Percentiles rank a stretch among this genome's conserved stretches.
phyloP scores from a whole-genome alignment of 2,797 vertebrate genomes.

The Cyclopterus lumpus region DNA sequence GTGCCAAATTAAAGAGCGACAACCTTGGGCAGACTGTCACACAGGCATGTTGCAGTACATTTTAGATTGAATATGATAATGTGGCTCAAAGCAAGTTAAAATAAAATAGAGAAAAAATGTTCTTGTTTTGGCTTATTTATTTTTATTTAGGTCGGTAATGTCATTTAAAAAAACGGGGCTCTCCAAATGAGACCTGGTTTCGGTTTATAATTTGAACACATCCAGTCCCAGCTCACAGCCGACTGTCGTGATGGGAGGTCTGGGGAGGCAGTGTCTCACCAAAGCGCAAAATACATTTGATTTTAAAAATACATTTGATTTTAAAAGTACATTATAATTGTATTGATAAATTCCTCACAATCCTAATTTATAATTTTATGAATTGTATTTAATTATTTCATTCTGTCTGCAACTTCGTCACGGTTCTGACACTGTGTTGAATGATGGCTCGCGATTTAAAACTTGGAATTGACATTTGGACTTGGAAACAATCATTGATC shows the following conservation, averaged over 20 bases:
- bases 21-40: slow-evolving; percentile 67
- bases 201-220: background rate
- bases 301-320: background rate
- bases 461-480: background rate
- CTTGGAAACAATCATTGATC: background rate
- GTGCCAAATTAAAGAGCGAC: slow-evolving; percentile 75
- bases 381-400: background rate
- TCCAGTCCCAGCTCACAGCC: background rate
- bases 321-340: background rate
- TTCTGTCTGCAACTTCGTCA: background rate
- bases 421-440: background rate
- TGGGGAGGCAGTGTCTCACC: background rate
- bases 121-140: background rate
- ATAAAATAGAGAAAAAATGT: background rate
- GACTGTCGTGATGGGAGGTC: background rate
- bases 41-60: slow-evolving; percentile 53
- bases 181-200: background rate
- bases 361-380: background rate
- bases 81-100: slow-evolving; percentile 13
- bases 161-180: background rate
- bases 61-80: slow-evolving; percentile 50
- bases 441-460: background rate
- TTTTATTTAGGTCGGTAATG: background rate
- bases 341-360: background rate
- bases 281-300: background rate